Evolutionary conservation across 2,113 vertebrate species (phyloP).

Genomic region (Oxygymnocypris stewartii): DNA sequence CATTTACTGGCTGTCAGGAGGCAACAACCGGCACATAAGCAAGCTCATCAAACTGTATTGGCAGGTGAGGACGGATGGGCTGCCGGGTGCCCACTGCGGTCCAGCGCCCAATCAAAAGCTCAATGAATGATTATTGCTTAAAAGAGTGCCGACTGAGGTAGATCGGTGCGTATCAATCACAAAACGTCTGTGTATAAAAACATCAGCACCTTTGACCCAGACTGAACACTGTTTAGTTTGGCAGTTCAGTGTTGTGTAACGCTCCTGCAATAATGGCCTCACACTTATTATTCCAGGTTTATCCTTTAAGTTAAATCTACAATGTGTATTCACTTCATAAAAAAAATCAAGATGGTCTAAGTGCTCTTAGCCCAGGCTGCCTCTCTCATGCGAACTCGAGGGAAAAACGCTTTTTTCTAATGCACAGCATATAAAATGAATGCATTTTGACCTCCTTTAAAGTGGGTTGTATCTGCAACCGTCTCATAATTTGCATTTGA

Average conservation of each 20-base stretch:
- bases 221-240: slow-evolving; percentile 8
- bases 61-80: slow-evolving; percentile 82
- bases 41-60: slow-evolving; percentile 86
- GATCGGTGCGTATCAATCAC: slow-evolving; percentile 80
- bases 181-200: slow-evolving; percentile 8
- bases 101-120: slow-evolving; percentile 71
- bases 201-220: not conserved
- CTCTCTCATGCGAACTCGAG: slow-evolving; percentile 17
- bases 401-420: slow-evolving; percentile 33
- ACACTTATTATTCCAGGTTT: not conserved
- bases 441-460: slow-evolving; percentile 45
- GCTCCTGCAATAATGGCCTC: not conserved
- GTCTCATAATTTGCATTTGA: slow-evolving; percentile 63
- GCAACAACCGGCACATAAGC: slow-evolving; percentile 72
- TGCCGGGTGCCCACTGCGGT: slow-evolving; percentile 48
- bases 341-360: slow-evolving; percentile 19
- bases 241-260: not conserved
- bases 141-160: slow-evolving; percentile 79
- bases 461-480: slow-evolving; percentile 49
- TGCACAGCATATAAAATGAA: slow-evolving; percentile 35
- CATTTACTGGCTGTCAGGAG: slow-evolving; percentile 78
- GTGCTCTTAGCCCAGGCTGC: slow-evolving; percentile 31
- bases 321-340: not conserved
- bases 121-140: slow-evolving; percentile 82
- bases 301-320: not conserved